phyloP scores from a whole-genome alignment of 2,888 invertebrate species.

The Crepidodera aurea region DNA sequence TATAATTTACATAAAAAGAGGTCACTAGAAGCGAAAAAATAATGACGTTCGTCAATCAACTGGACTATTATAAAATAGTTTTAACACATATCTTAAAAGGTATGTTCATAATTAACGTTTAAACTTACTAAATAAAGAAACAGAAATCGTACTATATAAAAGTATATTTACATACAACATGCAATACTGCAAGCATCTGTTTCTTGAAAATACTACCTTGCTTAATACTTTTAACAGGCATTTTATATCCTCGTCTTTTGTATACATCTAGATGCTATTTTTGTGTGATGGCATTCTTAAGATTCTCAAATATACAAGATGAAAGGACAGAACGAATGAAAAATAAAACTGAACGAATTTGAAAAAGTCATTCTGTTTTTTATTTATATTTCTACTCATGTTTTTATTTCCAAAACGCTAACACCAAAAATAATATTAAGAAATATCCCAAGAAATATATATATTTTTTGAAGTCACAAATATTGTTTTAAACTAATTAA shows the following conservation, averaged over 20 bases:
- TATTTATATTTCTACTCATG: too few species aligned
- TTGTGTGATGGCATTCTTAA: slow-evolving; percentile 22
- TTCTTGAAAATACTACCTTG: background rate
- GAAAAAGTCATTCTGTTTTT: too few species aligned
- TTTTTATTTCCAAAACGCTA: too few species aligned
- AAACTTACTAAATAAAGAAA: background rate
- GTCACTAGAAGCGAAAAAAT: too few species aligned
- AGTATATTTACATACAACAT: background rate
- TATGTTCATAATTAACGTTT: background rate
- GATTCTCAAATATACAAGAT: slow-evolving; percentile 22
- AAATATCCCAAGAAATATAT: too few species aligned
- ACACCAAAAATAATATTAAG: too few species aligned
- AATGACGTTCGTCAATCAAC: too few species aligned
- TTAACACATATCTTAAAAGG: background rate
- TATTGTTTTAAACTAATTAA: too few species aligned
- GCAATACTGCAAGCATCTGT: slow-evolving; percentile 8
- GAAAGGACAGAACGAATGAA: too few species aligned
- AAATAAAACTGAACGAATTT: background rate
- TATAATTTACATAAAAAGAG: too few species aligned
- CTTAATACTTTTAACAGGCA: slow-evolving; percentile 9
- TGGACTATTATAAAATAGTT: background rate
- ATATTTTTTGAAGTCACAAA: too few species aligned
- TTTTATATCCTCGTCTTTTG: slow-evolving; percentile 19
- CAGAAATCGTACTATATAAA: background rate
- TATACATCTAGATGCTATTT: slow-evolving; percentile 24